phyloP scores from a whole-genome alignment of 1,140 invertebrate genomes.

The Leptonema lineaticorne region DNA sequence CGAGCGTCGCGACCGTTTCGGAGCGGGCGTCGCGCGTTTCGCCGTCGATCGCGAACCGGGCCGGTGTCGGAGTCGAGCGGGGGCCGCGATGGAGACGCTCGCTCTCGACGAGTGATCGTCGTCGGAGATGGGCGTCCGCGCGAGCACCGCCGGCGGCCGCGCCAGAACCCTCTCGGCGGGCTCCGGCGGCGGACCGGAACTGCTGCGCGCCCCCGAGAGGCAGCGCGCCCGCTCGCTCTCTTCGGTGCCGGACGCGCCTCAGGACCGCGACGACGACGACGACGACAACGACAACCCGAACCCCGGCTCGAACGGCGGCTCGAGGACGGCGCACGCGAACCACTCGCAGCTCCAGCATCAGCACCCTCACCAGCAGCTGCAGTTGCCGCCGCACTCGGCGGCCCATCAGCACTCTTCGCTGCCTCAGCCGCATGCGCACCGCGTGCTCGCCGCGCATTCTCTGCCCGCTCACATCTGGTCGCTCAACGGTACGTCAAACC shows the following conservation, averaged over 20 bases:
- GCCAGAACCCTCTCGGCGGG: conserved; percentile 76
- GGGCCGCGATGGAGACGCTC: no score
- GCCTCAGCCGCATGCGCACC: conserved; percentile 64
- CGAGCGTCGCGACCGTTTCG: no score
- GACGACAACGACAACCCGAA: conserved; percentile 58
- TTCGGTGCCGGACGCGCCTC: conserved; percentile 75
- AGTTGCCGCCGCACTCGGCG: conserved; percentile 47
- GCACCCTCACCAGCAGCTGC: conserved; percentile 52
- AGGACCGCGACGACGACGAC: conserved; percentile 61
- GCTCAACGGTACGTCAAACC: conserved; percentile 74
- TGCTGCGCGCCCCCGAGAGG: conserved; percentile 62
- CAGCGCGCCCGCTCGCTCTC: conserved; percentile 80
- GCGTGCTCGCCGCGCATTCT: conserved; percentile 84
- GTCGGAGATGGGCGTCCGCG: conserved; percentile 74
- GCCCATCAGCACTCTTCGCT: conserved; percentile 50
- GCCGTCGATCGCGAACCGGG: no score
- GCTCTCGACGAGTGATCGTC: no score
- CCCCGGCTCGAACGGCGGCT: conserved; percentile 59
- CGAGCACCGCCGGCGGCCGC: conserved; percentile 73
- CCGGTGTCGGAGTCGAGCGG: no score
- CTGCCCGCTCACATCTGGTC: conserved; percentile 90
- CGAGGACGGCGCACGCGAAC: conserved; percentile 48
- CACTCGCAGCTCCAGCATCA: conserved; percentile 57
- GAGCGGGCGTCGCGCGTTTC: background rate
- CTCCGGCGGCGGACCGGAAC: conserved; percentile 55